These are phyloP conservation scores for Acleris laterana DNA, from an alignment of 2,888 invertebrate genomes.

Conservation along the genomic window DNA sequence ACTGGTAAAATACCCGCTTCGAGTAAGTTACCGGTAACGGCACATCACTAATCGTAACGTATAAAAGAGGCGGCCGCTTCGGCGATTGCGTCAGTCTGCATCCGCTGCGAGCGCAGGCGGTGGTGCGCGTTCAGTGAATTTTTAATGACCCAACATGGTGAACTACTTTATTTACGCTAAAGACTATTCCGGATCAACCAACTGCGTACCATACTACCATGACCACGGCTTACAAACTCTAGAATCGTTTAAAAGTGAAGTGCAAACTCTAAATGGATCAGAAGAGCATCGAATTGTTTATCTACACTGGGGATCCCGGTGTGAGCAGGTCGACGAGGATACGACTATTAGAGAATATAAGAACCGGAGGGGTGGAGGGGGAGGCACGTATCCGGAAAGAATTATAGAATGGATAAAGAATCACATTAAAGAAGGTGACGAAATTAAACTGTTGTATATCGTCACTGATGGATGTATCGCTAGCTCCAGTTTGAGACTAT, in stretches of 20 bases:
- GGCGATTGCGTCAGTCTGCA: too few relatives aligned
- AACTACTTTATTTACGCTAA: constrained; percentile 29
- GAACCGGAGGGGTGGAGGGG: background rate
- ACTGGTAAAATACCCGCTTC: too few relatives aligned
- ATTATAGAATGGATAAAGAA: constrained; percentile 42
- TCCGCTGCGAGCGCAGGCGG: too few relatives aligned
- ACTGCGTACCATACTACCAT: constrained; percentile 41
- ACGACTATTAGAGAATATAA: constrained; percentile 35
- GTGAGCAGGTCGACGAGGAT: constrained; percentile 46
- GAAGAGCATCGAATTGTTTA: constrained; percentile 47
- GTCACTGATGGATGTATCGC: constrained; percentile 51
- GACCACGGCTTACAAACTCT: constrained; percentile 45
- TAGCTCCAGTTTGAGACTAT: background rate
- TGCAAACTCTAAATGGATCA: constrained; percentile 42
- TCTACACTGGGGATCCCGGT: constrained; percentile 48
- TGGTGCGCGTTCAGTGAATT: too few relatives aligned
- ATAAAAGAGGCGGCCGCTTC: too few relatives aligned
- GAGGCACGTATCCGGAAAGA: constrained; percentile 37
- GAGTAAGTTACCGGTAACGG: too few relatives aligned
- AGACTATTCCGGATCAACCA: constrained; percentile 39
- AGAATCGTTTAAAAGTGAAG: constrained; percentile 44
- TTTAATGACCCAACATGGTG: background rate
- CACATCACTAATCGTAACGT: too few relatives aligned
- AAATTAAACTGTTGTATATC: constrained; percentile 34
- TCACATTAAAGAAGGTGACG: constrained; percentile 36